A percentile compares a stretch with the other conserved stretches of the same genome.
phyloP scores from a whole-genome alignment of 2,797 vertebrate species.

The Mus caroli region DNA sequence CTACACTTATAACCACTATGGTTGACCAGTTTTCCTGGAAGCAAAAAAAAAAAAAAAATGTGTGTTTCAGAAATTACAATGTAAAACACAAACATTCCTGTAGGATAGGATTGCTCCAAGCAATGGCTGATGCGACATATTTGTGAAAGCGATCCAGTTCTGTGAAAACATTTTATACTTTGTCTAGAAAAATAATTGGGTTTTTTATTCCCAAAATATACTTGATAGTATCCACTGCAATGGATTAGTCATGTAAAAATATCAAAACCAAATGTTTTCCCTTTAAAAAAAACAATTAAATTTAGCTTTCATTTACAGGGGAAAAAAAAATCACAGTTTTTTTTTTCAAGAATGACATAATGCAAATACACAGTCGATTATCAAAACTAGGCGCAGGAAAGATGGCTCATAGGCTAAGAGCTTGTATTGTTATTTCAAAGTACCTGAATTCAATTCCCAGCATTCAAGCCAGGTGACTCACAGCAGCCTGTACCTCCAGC shows the following conservation, averaged over 20 bases:
- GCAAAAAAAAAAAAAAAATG: not conserved
- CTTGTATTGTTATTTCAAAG: not conserved
- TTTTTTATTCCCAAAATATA: constrained; percentile 22
- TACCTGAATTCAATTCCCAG: not conserved
- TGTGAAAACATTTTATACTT: not conserved
- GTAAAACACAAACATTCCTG: constrained; percentile 4
- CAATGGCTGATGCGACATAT: not conserved
- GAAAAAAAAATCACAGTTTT: not conserved
- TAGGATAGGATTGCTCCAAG: not conserved
- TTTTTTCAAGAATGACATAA: not conserved
- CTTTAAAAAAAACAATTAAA: constrained; percentile 14
- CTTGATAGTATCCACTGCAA: not conserved
- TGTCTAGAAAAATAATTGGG: not conserved
- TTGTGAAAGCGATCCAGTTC: not conserved
- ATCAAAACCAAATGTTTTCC: not conserved
- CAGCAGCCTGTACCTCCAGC: not conserved
- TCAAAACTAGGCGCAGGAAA: not conserved
- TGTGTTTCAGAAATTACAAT: not conserved
- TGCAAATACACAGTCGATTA: not conserved
- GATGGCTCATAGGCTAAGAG: not conserved
- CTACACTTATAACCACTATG: not conserved
- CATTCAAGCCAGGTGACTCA: not conserved
- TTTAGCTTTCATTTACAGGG: not conserved
- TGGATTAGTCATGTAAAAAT: constrained; percentile 13
- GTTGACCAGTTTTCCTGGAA: constrained; percentile 24